Evolutionary conservation across 2,888 invertebrate species (phyloP), one percentile per base, ranked within the genome.

Genomic region (Pelosia muscerda): DNA sequence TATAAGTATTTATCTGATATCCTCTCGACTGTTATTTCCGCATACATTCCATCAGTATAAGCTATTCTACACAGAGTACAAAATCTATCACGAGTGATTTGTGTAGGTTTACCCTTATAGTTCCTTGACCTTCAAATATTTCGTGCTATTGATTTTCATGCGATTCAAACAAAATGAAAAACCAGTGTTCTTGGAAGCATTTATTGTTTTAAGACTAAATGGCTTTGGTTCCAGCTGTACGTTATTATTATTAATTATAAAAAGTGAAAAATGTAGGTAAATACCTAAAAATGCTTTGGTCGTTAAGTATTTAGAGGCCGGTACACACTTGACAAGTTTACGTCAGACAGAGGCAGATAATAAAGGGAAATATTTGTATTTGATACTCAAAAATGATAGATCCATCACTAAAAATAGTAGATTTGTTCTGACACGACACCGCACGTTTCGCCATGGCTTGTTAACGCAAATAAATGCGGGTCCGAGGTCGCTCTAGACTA

Each of bases 151-250:
- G 68, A 69, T 76, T 49, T 67, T 23, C 54, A 9, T 38, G 68
- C 28, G 59, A 34, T 60, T 65, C 65, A 25, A 58, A 63, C 63
- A 49, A 63, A 53, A 34, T 63, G 34, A 62, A 56, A 49, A 49
- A 22, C 60, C 2, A n/a, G 59, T 66, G 1, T 68, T 71, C 57
- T 72, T 75, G 60, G 38, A 79, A 77, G 79, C 77, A 53, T 72
- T 79, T 63, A 69, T 69, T 69, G 56, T 42, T 73, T 67, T 69
- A 66, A 68, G 71, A 68, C 58, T 74, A 76, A 79, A 49, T 68
- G 68, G 26, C 69, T 73, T 77, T 72, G 66, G 68, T 74, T 66
- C 66, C 55, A 69, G 63, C 68, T 67, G 42, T 38, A 63, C 68
- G 25, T 38, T 64, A 63, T 10, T 62, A 9, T 54, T 23, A 2